Base-by-base conservation (phyloP, 2,113 vertebrate species). In the Pelusios castaneus region DNA sequence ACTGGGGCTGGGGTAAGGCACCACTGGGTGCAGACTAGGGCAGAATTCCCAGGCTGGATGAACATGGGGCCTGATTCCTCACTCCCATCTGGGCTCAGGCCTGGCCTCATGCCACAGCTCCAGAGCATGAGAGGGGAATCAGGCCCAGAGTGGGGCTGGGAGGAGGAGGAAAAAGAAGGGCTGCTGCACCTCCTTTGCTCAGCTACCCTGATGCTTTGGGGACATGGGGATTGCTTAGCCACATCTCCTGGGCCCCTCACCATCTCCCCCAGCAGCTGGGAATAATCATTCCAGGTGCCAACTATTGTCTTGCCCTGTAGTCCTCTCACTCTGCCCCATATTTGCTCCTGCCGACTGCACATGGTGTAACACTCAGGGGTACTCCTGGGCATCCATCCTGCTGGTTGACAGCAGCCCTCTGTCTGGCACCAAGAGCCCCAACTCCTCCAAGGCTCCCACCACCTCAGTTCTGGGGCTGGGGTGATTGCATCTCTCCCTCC, bases 211-310 rank as follows among this genome's bases (percentile, higher is more conserved):
- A 51, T n/a, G 43, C 34, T 0, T 34, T 38, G 63, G n/a, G 63
- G 19, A 19, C 9, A n/a, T n/a, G 10, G 63, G 63, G 21, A n/a
- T 19, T 70, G 63, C n/a, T 70, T 38, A 2, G 1, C 73, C 87
- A 47, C 1, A 0, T n/a, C 1, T 0, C 8, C 2, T 78, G 47
- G 81, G 8, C 2, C 43, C 63, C 47, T 0, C 1, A 1, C 11
- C 55, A 52, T 55, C 80, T 58, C 10, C 16, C 0, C 5, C 2
- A 9, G 8, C 3, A 0, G 13, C 21, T 0, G 8, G 43, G 16
- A 29, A 56, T 67, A 67, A 67, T 34, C 58, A n/a, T n/a, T n/a
- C 60, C 34, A 67, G 34, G 60, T 13, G 1, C 21, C 73, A 29
- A 41, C 24, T 13, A 43, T 12, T 13, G 24, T 25, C 41, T 43